A percentile compares a stretch with the other conserved stretches of the same genome.
Conservation (phyloP, 1,140 invertebrate species). For the Hylyphantes graminicola region DNA sequence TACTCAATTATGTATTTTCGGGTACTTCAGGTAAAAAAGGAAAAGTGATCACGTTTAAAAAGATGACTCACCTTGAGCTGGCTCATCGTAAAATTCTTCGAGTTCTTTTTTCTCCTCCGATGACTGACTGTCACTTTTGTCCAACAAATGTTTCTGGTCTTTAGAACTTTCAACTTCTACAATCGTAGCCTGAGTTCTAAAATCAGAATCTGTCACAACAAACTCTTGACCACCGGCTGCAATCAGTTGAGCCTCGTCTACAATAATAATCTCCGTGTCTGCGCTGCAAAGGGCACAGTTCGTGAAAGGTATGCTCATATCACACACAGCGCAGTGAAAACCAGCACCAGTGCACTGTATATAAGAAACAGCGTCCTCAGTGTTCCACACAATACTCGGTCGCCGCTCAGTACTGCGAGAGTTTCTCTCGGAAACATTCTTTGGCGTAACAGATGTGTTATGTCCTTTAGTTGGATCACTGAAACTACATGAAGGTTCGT, state of each 20-base stretch:
- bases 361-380: slow-evolving; percentile 7
- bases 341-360: neutral
- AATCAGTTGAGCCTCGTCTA: neutral
- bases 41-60: neutral
- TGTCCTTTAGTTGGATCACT: neutral
- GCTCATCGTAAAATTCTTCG: slow-evolving; percentile 43
- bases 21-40: too few relatives aligned
- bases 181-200: too few relatives aligned
- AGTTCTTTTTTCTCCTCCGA: slow-evolving; percentile 35
- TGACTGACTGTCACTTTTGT: neutral
- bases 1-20: neutral
- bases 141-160: too few relatives aligned
- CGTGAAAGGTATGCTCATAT: slow-evolving; percentile 30
- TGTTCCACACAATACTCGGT: neutral
- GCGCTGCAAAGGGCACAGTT: slow-evolving; percentile 45
- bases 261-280: slow-evolving; percentile 6
- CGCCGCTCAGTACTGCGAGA: neutral
- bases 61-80: slow-evolving; percentile 14
- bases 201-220: too few relatives aligned
- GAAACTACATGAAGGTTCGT: neutral
- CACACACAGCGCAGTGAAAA: slow-evolving; percentile 31
- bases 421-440: slow-evolving; percentile 20
- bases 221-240: neutral
- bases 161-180: too few relatives aligned
- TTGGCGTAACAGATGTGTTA: neutral